Base-by-base conservation (phyloP, 1,140 invertebrate genomes). In the Bradysia coprophila region DNA sequence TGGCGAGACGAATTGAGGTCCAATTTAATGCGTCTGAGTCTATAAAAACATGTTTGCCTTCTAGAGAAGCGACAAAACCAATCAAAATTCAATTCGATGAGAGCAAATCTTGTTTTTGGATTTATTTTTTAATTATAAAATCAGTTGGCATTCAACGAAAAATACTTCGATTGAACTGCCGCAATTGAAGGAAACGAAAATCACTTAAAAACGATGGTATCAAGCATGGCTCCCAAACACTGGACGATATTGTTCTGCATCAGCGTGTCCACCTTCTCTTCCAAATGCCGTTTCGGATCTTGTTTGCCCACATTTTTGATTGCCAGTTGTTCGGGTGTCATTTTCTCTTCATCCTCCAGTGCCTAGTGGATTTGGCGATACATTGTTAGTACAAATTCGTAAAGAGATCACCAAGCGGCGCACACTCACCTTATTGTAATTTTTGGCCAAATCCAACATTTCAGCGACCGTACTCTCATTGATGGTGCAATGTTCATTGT, bases 251-350 rank as follows among this genome's bases (percentile, higher is more conserved):
- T 99, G 46, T 87, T 86, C 18, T 90, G 84, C 90, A 99, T 96
- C 21, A 99, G 67, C 38, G 86, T 76, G 66, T 96, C 92, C 15
- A 98, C 95, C 70, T 96, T 92, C 57, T 99, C 95, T 64, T 97
- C 93, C 51, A 99, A 72, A 79, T 99, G 96, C 47, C 96, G 74
- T 66, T 99, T 99, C n/a, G 96, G 96, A 66, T 99, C 95, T 65
- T 96, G 89, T 69, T 99, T 99, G 19, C 96, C 96, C 33, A 99
- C 95, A 70, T 98, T 99, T 61, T 98, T 98, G 51, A 99, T 98
- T 13, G 94, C 95, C 57, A 98, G 67, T 61, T 99, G 94, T 63
- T 98, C 93, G 1, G 91, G 87, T n/a, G 94, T 98, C 92, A 99
- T 97, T 61, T 96, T 97, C 60, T 98, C 94, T 64, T 99, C 96